These are phyloP conservation scores for Engraulis encrasicolus DNA, from an alignment of 2,113 vertebrate species.

Conservation along the genomic window DNA sequence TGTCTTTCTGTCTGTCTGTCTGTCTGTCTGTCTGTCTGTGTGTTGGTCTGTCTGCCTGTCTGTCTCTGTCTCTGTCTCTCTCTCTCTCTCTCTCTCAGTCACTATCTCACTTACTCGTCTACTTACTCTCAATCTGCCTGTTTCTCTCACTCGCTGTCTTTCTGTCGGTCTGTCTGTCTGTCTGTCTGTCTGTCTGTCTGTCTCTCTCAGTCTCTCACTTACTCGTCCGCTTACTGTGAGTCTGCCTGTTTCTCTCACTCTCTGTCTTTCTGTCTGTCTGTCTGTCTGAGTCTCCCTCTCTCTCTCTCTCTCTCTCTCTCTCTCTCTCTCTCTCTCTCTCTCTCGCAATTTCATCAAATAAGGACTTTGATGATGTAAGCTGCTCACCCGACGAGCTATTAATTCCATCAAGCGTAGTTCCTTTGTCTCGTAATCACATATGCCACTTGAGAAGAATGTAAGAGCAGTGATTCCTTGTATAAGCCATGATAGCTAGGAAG, in stretches of 20 bases:
- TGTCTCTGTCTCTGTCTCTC: no score
- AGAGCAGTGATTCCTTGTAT: slow-evolving; percentile 38
- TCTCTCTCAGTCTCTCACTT: neutral
- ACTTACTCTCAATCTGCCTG: no score
- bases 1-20: neutral
- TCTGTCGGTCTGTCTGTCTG: neutral
- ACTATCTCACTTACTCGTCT: neutral
- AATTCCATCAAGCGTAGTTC: slow-evolving; percentile 28
- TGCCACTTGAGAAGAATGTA: slow-evolving; percentile 51
- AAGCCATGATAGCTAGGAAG: slow-evolving; percentile 45
- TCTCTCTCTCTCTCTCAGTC: no score
- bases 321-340: neutral
- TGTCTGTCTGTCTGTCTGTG: no score
- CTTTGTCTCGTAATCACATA: slow-evolving; percentile 50
- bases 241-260: neutral
- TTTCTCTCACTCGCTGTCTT: no score
- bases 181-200: no score
- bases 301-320: slow-evolving; percentile 3
- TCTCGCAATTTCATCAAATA: slow-evolving; percentile 33
- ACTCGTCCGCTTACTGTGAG: no score
- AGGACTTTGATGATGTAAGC: slow-evolving; percentile 40
- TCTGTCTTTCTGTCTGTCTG: no score
- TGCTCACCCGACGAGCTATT: slow-evolving; percentile 42
- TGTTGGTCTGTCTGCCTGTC: no score
- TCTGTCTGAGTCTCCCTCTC: neutral